A percentile compares a stretch with the other conserved stretches of the same genome.
Evolutionary conservation across 30 jellyfish, hydroid and myxozoan genomes (phyloP).

Genomic region (Catostylus mosaicus): DNA sequence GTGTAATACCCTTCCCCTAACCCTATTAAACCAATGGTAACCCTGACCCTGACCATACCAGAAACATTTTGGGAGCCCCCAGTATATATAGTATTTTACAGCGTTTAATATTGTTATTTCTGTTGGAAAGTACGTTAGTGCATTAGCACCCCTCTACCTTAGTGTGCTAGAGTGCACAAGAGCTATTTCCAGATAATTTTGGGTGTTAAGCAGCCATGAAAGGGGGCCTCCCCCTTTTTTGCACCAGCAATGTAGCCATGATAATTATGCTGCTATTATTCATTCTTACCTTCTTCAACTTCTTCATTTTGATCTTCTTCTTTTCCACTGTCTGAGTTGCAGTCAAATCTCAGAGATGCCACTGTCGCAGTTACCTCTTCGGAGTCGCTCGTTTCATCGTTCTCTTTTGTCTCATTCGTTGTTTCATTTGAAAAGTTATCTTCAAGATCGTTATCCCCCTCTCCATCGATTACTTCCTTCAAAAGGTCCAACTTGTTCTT

Average conservation of each 20-base stretch:
- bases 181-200: neutral
- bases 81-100: no score
- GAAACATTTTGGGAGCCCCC: no score
- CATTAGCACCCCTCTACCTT: no score
- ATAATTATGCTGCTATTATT: neutral
- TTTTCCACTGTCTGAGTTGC: slow-evolving; percentile 45
- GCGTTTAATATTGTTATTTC: no score
- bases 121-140: neutral
- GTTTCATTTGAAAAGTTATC: neutral
- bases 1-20: no score
- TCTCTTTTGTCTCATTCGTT: neutral
- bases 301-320: slow-evolving; percentile 44
- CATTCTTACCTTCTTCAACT: slow-evolving; percentile 23
- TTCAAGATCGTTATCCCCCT: slow-evolving; percentile 33
- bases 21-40: no score
- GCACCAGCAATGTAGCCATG: no score
- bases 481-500: slow-evolving; percentile 72
- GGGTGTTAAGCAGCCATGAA: neutral
- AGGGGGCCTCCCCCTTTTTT: neutral
- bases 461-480: slow-evolving; percentile 83
- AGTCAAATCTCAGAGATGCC: slow-evolving; percentile 27
- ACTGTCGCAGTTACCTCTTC: slow-evolving; percentile 33
- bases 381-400: neutral
- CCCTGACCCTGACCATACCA: no score
- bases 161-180: neutral